Evolutionary conservation across 2,888 invertebrate species (phyloP).

Genomic region (Eupithecia dodoneata): DNA sequence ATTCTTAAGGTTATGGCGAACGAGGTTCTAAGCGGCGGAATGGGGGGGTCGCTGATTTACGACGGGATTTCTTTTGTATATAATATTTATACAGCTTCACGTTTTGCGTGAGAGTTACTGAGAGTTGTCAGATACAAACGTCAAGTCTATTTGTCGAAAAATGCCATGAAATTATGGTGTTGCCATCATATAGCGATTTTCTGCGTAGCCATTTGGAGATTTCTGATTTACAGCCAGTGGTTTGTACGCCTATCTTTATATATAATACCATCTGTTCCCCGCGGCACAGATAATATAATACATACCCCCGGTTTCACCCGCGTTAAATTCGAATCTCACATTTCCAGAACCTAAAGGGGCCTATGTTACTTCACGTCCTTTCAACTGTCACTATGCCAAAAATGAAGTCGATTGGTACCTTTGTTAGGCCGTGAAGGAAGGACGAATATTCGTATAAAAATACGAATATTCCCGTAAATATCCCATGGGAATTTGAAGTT

Average conservation of each 20-base stretch:
- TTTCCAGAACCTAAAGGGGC: no score
- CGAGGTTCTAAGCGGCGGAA: conserved; percentile 18
- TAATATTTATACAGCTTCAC: conserved; percentile 16
- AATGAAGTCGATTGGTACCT: no score
- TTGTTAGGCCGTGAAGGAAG: no score
- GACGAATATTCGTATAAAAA: no score
- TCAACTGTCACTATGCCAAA: no score
- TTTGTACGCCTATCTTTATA: neutral
- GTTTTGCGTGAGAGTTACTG: neutral
- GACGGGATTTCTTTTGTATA: conserved; percentile 11
- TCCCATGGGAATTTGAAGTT: no score
- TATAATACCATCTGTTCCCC: no score
- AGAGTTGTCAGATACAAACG: neutral
- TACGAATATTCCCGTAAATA: no score
- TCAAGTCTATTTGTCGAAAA: neutral
- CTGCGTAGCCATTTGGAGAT: neutral
- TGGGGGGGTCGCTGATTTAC: conserved; percentile 21
- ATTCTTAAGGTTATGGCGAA: conserved; percentile 26
- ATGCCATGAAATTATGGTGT: neutral
- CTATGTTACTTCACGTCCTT: no score
- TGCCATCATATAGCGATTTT: neutral
- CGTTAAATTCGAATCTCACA: no score
- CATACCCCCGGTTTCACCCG: no score
- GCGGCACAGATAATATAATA: no score
- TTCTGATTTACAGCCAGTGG: neutral